A percentile compares a stretch with the other conserved stretches of the same genome.
These are phyloP conservation scores for Enteromius viviparus DNA, from an alignment of 2,797 vertebrate species.

Conservation along the genomic window DNA sequence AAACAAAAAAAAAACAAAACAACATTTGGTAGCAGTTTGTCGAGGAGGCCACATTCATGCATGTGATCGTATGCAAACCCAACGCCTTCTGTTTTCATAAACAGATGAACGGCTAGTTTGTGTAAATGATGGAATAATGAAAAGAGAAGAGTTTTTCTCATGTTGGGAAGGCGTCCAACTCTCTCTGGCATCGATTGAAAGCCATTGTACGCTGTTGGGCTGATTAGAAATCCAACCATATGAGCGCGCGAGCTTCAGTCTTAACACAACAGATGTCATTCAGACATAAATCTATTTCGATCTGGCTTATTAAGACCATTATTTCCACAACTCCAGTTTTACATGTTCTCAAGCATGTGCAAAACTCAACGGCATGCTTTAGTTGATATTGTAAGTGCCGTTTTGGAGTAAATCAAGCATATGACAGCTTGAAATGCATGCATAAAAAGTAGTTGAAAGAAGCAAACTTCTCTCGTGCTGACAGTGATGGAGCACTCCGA, in stretches of 20 bases:
- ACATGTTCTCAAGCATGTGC: conserved; percentile 2
- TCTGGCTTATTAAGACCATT: conserved; percentile 55
- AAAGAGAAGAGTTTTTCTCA: conserved; percentile 47
- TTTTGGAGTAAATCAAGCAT: neutral
- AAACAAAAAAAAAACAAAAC: too few relatives aligned
- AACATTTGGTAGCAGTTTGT: conserved; percentile 76
- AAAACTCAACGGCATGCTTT: neutral
- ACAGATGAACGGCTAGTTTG: conserved; percentile 81
- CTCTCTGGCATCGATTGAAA: conserved; percentile 75
- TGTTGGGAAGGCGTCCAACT: conserved; percentile 78
- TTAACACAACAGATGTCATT: conserved; percentile 63
- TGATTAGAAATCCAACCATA: conserved; percentile 59
- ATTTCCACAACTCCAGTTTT: conserved; percentile 44
- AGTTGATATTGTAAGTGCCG: neutral
- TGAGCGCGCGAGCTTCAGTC: conserved; percentile 56
- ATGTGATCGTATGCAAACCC: conserved; percentile 54
- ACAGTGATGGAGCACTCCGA: conserved; percentile 27
- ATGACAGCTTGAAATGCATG: neutral
- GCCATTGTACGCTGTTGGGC: conserved; percentile 56
- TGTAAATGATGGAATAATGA: conserved; percentile 59
- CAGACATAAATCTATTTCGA: conserved; percentile 56
- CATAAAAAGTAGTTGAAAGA: neutral
- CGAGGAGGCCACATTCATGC: conserved; percentile 57
- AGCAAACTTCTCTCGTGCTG: neutral
- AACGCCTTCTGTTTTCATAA: conserved; percentile 78